Evolutionary conservation across 2,888 invertebrate species (phyloP), one percentile per base, ranked within the genome.

Genomic region (Heteropelma amictum): DNA sequence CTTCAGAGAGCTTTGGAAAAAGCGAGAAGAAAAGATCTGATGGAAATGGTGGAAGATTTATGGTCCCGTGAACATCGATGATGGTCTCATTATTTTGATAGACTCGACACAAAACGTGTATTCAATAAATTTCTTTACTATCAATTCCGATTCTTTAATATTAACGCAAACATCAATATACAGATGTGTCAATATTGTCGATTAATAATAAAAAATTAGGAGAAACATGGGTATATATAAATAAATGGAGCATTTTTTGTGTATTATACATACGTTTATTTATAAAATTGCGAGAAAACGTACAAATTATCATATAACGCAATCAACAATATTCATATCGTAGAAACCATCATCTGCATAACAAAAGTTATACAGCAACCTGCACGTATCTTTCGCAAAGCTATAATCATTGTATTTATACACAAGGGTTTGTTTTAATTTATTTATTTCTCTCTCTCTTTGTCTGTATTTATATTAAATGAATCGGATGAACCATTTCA

Each of bases 11-110:
- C 88, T 21, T 80, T 89, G 70, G 82, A 84, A 64, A 79, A 79
- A 60, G 82, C 84, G 26, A 81, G 86, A 58, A 77, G 89, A 28
- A 81, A 69, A 75, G 89, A 89, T 81, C 76, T 89, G 2, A 82
- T 79, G 69, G 85, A 88, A 76, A 26, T 77, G 21, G 80, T 85
- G 3, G 76, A 81, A 69, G 71, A 82, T 17, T 67, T 83, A 42
- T 67, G 14, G 19, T 45, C 65, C 4, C 60, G 33, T 21, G 47
- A 71, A 54, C 45, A 33, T 33, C 35, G 35, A 21, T 38, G 10
- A 17, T 58, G n/a, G 10, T 4, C 33, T 33, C n/a, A n/a, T n/a
- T n/a, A n/a, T n/a, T n/a, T n/a, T n/a, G n/a, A n/a, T n/a, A n/a
- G n/a, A n/a, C n/a, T n/a, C n/a, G n/a, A n/a, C n/a, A n/a, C n/a